Conservation (phyloP, 2,113 vertebrate genomes). For the Psilopsiagon aymara region DNA sequence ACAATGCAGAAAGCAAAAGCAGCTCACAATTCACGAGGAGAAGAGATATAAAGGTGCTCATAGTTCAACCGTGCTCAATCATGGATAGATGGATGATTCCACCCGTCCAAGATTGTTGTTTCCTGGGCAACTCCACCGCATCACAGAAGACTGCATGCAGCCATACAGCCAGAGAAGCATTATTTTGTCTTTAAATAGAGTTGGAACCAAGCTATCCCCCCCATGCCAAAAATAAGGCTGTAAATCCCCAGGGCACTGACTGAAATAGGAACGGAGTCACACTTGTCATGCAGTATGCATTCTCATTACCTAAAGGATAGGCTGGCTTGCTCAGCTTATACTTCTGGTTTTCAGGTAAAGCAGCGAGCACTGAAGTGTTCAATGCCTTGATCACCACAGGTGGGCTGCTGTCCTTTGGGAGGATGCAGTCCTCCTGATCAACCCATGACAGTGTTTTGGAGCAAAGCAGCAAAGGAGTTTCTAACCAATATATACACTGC, state of each 20-base stretch:
- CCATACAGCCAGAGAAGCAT: background rate
- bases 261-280: conserved; percentile 23
- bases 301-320: background rate
- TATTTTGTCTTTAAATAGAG: conserved; percentile 39
- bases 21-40: background rate
- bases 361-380: rapidly evolving
- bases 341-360: background rate
- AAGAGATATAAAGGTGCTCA: background rate
- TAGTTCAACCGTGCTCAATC: background rate
- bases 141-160: background rate
- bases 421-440: background rate
- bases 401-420: background rate
- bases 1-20: background rate
- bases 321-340: background rate
- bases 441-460: background rate
- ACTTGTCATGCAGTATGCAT: background rate
- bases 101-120: background rate
- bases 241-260: conserved; percentile 32
- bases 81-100: background rate
- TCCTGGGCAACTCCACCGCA: background rate
- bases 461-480: background rate
- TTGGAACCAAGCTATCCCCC: background rate
- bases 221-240: conserved; percentile 50
- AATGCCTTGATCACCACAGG: background rate
- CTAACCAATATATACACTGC: background rate